These are phyloP conservation scores for Plumapathes pennacea DNA, from an alignment of 92 coral and sea anemone species.

Conservation along the genomic window DNA sequence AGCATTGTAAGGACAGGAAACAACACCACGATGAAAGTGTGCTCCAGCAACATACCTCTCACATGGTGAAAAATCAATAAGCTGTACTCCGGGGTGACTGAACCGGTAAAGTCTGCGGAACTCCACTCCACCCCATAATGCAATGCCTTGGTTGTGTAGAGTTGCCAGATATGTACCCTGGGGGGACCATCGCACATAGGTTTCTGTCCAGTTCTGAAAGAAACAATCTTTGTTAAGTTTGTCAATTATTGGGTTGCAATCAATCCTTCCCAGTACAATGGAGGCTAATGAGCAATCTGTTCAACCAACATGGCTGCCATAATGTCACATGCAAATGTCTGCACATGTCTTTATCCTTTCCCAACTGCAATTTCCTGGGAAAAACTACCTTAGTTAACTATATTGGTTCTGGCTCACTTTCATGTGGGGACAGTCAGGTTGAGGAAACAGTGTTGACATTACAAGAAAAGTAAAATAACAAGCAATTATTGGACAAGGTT, in stretches of 20 bases:
- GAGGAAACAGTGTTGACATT: too few species aligned
- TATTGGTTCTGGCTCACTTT: too few species aligned
- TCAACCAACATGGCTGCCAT: constrained; percentile 16
- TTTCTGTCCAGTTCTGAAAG: constrained; percentile 92
- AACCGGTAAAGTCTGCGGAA: constrained; percentile 86
- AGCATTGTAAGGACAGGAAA: neutral
- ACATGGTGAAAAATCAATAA: constrained; percentile 97
- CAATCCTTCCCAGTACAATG: neutral
- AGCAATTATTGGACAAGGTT: too few species aligned
- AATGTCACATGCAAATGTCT: too few species aligned
- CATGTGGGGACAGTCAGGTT: too few species aligned
- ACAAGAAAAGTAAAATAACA: too few species aligned
- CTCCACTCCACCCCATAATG: constrained; percentile 98
- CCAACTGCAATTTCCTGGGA: too few species aligned
- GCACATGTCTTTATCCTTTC: too few species aligned
- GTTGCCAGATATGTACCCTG: constrained; percentile 93
- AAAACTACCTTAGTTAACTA: too few species aligned
- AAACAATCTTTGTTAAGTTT: neutral
- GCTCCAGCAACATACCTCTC: constrained; percentile 74
- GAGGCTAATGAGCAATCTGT: neutral
- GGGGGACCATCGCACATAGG: constrained; percentile 95
- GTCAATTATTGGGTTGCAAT: too few species aligned
- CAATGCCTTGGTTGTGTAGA: constrained; percentile 94
- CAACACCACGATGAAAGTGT: neutral
- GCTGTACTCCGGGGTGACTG: constrained; percentile 96